These are phyloP conservation scores for Oxygymnocypris stewartii DNA, from an alignment of 2,113 vertebrate species.

Conservation along the genomic window DNA sequence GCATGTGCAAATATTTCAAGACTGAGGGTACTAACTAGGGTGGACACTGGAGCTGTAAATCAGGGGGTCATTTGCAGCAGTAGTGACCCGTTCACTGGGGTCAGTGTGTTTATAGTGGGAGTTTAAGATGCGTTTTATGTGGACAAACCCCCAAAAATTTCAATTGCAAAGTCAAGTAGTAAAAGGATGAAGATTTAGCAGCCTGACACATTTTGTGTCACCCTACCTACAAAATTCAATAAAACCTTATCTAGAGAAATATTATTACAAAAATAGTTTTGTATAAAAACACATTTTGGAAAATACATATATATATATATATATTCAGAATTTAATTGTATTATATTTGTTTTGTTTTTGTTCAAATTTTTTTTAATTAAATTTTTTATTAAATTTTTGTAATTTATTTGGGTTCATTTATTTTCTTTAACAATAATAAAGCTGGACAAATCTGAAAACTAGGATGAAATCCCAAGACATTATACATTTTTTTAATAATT, in stretches of 20 bases:
- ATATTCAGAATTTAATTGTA: too few relatives aligned
- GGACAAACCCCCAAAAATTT: neutral
- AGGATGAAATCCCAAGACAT: neutral
- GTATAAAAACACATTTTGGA: too few relatives aligned
- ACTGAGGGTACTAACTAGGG: constrained; percentile 16
- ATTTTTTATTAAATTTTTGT: too few relatives aligned
- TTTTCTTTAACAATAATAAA: neutral
- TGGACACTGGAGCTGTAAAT: constrained; percentile 20
- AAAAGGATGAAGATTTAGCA: constrained; percentile 1
- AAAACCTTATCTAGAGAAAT: neutral
- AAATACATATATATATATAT: too few relatives aligned
- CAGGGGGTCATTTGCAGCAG: constrained; percentile 25
- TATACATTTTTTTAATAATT: neutral
- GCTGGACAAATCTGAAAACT: neutral
- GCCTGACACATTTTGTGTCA: neutral
- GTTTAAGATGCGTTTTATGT: neutral
- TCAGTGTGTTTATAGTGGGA: neutral
- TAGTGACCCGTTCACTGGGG: neutral
- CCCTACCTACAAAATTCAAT: neutral
- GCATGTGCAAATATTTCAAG: constrained; percentile 15
- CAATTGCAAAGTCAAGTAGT: neutral
- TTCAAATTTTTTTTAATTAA: too few relatives aligned
- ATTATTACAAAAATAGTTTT: neutral
- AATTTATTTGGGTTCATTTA: neutral
- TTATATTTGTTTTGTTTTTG: too few relatives aligned